These are phyloP conservation scores for Drosophila kuntzei DNA, from an alignment of 2,888 invertebrate genomes.

Conservation along the genomic window DNA sequence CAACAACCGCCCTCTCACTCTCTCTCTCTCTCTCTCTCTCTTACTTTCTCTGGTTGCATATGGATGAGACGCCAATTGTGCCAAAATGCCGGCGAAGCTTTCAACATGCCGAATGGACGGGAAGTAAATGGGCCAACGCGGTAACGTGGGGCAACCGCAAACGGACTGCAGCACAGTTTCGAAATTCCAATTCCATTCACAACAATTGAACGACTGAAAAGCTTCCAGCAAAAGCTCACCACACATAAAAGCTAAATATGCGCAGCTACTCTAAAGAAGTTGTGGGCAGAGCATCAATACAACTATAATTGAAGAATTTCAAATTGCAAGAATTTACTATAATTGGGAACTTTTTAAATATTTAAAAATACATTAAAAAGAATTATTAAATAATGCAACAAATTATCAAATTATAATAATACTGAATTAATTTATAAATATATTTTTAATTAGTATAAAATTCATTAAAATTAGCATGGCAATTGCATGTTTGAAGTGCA, in stretches of 20 bases:
- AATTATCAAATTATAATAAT: too few relatives aligned
- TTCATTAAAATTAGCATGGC: neutral
- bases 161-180: constrained; percentile 65
- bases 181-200: constrained; percentile 61
- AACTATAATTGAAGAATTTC: neutral
- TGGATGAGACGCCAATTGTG: constrained; percentile 8
- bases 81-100: constrained; percentile 64
- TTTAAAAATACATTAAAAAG: too few relatives aligned
- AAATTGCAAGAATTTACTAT: neutral
- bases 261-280: neutral
- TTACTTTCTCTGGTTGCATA: constrained; percentile 12
- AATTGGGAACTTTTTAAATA: too few relatives aligned
- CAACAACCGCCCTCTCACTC: constrained; percentile 42
- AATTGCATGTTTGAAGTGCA: neutral
- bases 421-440: too few relatives aligned
- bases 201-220: constrained; percentile 28
- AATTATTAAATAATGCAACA: too few relatives aligned
- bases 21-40: too few relatives aligned
- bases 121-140: constrained; percentile 62
- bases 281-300: neutral
- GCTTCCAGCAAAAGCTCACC: constrained; percentile 31
- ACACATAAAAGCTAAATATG: constrained; percentile 6
- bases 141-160: constrained; percentile 40
- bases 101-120: constrained; percentile 22
- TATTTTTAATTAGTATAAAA: too few relatives aligned